Percentiles rank a stretch among this genome's conserved stretches.
Evolutionary conservation across 1,140 invertebrate genomes (phyloP).

Genomic region (Eurosta solidaginis): DNA sequence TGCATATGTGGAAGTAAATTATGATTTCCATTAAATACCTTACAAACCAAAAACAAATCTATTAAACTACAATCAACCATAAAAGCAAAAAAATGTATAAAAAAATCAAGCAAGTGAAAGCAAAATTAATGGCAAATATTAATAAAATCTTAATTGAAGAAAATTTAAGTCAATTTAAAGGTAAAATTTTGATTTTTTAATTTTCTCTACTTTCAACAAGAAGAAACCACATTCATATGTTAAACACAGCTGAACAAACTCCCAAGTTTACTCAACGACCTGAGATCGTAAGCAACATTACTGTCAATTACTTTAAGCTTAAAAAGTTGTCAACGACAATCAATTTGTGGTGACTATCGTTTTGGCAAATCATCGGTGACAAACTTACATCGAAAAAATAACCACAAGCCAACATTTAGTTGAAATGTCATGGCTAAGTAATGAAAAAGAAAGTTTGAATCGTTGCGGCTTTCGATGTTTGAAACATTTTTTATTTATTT

Average conservation of each 20-base stretch:
- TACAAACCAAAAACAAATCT: not conserved
- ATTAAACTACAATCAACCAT: not conserved
- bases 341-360: not conserved
- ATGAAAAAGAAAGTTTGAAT: not conserved
- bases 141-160: not conserved
- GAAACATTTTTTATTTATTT: not conserved
- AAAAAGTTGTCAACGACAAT: not conserved
- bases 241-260: not conserved
- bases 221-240: not conserved
- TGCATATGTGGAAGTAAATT: conserved; percentile 33
- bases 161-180: not conserved
- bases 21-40: not conserved
- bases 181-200: not conserved
- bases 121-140: not conserved
- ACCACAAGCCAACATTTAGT: not conserved
- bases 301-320: not conserved
- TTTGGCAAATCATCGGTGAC: not conserved
- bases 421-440: not conserved
- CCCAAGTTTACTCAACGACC: not conserved
- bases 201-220: not conserved
- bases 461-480: not conserved
- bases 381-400: not conserved
- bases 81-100: not conserved
- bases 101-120: not conserved
- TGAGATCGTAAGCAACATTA: not conserved